A percentile compares a stretch with the other conserved stretches of the same genome.
phyloP scores from a whole-genome alignment of 2,113 vertebrate genomes.

The Patagioenas fasciata region DNA sequence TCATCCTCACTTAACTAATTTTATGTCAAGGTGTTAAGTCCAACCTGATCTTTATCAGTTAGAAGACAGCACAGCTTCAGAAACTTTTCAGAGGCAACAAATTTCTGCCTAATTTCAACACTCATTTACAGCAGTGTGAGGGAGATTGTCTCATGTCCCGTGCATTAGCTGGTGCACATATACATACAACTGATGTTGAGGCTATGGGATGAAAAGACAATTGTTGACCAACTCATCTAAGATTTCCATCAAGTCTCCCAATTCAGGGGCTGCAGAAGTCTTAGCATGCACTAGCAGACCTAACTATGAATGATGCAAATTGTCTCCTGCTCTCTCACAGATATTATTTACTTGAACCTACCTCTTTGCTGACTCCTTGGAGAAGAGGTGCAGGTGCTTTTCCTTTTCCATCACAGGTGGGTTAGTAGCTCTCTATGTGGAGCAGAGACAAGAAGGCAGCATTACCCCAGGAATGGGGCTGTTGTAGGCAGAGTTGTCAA shows the following conservation, averaged over 20 bases:
- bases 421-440: rapidly evolving
- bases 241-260: background rate
- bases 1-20: background rate
- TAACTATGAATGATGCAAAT: rapidly evolving
- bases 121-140: background rate
- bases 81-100: background rate
- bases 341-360: rapidly evolving
- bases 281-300: rapidly evolving
- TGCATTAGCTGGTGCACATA: background rate
- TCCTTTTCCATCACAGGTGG: rapidly evolving
- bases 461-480: background rate
- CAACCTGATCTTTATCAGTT: background rate
- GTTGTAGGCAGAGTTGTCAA: background rate
- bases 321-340: background rate
- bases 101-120: background rate
- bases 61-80: background rate
- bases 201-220: background rate
- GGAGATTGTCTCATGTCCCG: background rate
- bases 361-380: background rate
- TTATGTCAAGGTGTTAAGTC: background rate
- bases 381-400: rapidly evolving
- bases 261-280: rapidly evolving
- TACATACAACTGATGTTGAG: rapidly evolving
- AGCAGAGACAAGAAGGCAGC: background rate
- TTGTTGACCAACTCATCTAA: background rate